Evolutionary conservation across 2,888 invertebrate species (phyloP).

Genomic region (Cerceris ruficornis): DNA sequence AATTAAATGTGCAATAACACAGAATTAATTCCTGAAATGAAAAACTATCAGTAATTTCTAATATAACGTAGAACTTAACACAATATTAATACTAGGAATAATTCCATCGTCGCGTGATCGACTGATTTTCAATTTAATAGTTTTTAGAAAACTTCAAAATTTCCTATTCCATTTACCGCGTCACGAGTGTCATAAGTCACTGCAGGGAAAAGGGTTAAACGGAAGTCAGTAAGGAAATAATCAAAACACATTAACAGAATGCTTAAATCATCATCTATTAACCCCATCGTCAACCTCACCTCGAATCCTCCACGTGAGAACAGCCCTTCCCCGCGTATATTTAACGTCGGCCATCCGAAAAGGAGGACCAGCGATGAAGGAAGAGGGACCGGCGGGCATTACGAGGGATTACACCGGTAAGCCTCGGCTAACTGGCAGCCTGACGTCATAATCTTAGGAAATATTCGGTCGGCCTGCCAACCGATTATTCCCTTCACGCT

Average conservation of each 20-base stretch:
- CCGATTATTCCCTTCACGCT: slow-evolving; percentile 50
- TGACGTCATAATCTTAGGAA: slow-evolving; percentile 81
- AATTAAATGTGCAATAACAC: no score
- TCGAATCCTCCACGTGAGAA: slow-evolving; percentile 6
- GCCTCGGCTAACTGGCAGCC: slow-evolving; percentile 78
- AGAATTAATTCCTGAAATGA: no score
- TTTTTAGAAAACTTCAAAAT: no score
- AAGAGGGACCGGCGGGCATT: slow-evolving; percentile 69
- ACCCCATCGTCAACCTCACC: neutral
- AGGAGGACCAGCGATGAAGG: slow-evolving; percentile 8
- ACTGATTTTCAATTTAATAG: no score
- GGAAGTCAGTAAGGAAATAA: neutral
- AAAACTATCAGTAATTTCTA: no score
- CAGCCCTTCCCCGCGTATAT: slow-evolving; percentile 32
- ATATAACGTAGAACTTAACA: no score
- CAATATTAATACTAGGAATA: no score
- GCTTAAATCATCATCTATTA: neutral
- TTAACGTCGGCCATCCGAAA: slow-evolving; percentile 42
- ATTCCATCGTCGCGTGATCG: no score
- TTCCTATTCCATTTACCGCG: no score
- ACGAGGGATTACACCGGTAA: slow-evolving; percentile 81
- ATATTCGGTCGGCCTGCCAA: slow-evolving; percentile 75
- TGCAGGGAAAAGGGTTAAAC: no score
- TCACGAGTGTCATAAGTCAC: no score
- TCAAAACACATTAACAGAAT: neutral